Percentiles rank a stretch among this genome's conserved stretches.
Evolutionary conservation across 2,888 invertebrate species (phyloP).

Genomic region (Zootermopsis nevadensis): DNA sequence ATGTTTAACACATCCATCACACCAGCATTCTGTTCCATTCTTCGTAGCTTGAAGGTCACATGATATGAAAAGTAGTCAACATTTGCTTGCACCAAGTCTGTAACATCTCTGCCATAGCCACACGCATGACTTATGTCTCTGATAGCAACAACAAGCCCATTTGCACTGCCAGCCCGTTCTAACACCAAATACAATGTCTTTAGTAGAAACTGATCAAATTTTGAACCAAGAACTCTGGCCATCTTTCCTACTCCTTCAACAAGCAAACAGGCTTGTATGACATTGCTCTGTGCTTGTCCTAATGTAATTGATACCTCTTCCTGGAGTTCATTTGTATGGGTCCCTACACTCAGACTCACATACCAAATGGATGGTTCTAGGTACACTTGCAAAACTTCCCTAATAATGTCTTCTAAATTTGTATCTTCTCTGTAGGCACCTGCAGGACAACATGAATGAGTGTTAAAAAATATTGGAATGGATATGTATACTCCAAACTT

Average conservation of each 20-base stretch:
- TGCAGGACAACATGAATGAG: not conserved
- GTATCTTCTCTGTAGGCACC: not conserved
- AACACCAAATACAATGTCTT: conserved; percentile 75
- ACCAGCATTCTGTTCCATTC: conserved; percentile 45
- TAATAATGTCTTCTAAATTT: conserved; percentile 54
- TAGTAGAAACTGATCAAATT: conserved; percentile 72
- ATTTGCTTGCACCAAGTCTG: conserved; percentile 74
- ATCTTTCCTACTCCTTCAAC: conserved; percentile 77
- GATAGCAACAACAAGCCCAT: conserved; percentile 54
- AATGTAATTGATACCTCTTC: conserved; percentile 52
- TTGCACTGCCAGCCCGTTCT: conserved; percentile 68
- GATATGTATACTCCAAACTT: too few species aligned
- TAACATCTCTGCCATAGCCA: conserved; percentile 65
- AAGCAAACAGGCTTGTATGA: conserved; percentile 74
- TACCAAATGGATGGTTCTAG: conserved; percentile 68
- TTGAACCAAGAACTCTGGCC: conserved; percentile 66
- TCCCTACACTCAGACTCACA: conserved; percentile 57
- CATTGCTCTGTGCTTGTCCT: conserved; percentile 70
- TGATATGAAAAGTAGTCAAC: conserved; percentile 76
- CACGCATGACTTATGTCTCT: conserved; percentile 68
- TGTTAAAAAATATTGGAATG: not conserved
- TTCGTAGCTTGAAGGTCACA: conserved; percentile 72
- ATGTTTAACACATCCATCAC: conserved; percentile 70
- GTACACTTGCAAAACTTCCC: conserved; percentile 62
- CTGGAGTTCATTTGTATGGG: conserved; percentile 56